Conservation (phyloP, 2,797 vertebrate species). For the Brachyalestes nurse region DNA sequence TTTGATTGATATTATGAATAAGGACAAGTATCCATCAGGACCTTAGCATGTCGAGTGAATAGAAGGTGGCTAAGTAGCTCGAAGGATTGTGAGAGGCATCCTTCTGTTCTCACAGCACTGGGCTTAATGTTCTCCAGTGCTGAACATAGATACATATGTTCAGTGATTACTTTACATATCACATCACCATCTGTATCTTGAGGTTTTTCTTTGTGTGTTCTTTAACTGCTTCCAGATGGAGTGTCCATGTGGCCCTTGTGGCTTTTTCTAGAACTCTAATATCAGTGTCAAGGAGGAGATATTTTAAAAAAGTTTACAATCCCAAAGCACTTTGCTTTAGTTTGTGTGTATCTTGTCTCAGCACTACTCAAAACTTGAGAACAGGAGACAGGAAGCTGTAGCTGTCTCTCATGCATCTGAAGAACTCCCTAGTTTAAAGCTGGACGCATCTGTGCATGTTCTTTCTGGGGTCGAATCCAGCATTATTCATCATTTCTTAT, state of each 20-base stretch:
- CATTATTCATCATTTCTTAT: background rate
- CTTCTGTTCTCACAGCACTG: no score
- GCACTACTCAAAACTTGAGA: background rate
- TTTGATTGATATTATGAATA: no score
- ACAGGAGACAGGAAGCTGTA: background rate
- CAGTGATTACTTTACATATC: background rate
- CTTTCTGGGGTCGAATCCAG: background rate
- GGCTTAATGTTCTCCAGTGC: no score
- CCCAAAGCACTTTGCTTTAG: background rate
- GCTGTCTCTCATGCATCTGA: background rate
- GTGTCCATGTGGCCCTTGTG: background rate
- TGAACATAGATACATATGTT: no score
- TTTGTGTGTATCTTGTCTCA: background rate
- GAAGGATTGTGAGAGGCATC: background rate
- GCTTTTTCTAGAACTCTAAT: background rate
- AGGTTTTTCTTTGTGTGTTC: background rate
- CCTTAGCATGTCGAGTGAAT: background rate
- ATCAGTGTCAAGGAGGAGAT: background rate
- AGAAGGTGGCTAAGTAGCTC: background rate
- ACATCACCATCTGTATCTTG: background rate
- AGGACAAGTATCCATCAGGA: no score
- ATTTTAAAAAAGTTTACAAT: background rate
- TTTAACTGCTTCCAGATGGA: background rate
- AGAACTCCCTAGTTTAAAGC: background rate
- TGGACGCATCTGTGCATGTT: background rate